A percentile compares a stretch with the other conserved stretches of the same genome.
Evolutionary conservation across 2,113 vertebrate species (phyloP).

Genomic region (Microcebus griseorufus): DNA sequence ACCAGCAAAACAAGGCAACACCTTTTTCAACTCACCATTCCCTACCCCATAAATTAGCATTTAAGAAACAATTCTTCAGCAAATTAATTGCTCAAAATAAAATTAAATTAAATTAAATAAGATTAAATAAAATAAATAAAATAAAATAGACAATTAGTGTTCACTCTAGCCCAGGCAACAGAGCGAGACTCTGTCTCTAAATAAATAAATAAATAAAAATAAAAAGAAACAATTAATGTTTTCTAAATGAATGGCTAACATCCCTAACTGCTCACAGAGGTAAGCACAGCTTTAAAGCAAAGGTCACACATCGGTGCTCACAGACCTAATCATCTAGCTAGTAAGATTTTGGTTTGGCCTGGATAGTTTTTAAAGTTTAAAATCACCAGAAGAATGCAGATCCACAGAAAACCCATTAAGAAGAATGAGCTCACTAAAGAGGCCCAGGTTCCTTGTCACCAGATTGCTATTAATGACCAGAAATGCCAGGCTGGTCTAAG

Average conservation of each 20-base stretch:
- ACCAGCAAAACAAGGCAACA: not conserved
- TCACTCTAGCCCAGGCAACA: too few relatives aligned
- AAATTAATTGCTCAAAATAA: too few relatives aligned
- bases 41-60: not conserved
- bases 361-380: not conserved
- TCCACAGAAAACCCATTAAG: not conserved
- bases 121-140: too few relatives aligned
- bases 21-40: not conserved
- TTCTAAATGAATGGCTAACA: too few relatives aligned
- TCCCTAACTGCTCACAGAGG: too few relatives aligned
- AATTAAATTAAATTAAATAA: too few relatives aligned
- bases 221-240: not conserved
- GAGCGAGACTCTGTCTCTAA: too few relatives aligned
- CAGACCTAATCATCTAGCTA: not conserved
- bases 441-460: not conserved
- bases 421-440: not conserved
- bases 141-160: too few relatives aligned
- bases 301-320: not conserved
- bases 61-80: not conserved
- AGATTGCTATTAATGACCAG: not conserved
- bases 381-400: not conserved
- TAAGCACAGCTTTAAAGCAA: not conserved
- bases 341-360: not conserved
- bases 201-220: too few relatives aligned
- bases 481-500: not conserved